Evolutionary conservation across 2,888 invertebrate species (phyloP), one percentile per base, ranked within the genome.

Genomic region (Cephus nigrinus): DNA sequence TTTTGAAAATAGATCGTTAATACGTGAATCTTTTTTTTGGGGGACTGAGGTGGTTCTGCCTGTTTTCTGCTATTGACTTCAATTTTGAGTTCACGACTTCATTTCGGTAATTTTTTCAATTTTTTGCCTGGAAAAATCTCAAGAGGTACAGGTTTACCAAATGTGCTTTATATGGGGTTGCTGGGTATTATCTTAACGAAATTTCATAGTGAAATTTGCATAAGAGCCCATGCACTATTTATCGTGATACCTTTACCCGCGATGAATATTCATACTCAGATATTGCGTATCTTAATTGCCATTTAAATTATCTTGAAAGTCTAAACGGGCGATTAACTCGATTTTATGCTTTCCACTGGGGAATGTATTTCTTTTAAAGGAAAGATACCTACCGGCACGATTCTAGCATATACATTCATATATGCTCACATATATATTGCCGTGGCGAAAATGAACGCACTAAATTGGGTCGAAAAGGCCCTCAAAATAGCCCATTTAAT

Each of bases 401-500:
- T 78, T 75, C 75, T 78, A 68, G 68, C 68, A 34, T 34, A 78
- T 55, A 69, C 30, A 35, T 71, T 23, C 31, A 3, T 71, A 30
- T 11, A 15, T 40, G 40, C 23, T 5, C 40, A 40, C 15, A 15
- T 23, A 55, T 23, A 55, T 55, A 55, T 15, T 11, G 30, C 12
- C 32, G 33, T 74, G n/a, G 35, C 23, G 33, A 35, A 35, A 34
- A 34, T 35, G 74, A 31, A 35, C 71, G 55, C 15, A 75, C 73
- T 69, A 69, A 75, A 75, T 75, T 30, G 69, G 55, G 23, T 32
- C 69, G 36, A n/a, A 74, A 40, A 40, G 80, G 84, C 83, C 83
- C 82, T 79, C 82, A 84, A 86, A 88, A 88, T 86, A 87, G 84
- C 85, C 84, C 85, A 85, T 88, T 90, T 88, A 86, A 88, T 87